A percentile compares a stretch with the other conserved stretches of the same genome.
Evolutionary conservation across 2,113 vertebrate species (phyloP).

Genomic region (Microtus oregoni): DNA sequence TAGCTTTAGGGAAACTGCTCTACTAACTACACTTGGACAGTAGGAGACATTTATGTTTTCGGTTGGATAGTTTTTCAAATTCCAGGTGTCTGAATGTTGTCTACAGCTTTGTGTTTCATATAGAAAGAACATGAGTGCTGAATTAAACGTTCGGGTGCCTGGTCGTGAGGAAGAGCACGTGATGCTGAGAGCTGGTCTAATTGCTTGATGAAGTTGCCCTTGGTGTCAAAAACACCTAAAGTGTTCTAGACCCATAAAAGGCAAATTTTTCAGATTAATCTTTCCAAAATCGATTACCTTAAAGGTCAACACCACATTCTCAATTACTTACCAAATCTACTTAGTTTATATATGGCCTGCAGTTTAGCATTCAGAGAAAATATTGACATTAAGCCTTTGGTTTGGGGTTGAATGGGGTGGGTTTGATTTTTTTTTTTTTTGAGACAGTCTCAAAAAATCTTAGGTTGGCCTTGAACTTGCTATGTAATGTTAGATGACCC

Average conservation of each 20-base stretch:
- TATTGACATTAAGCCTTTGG: neutral
- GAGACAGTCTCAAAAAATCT: neutral
- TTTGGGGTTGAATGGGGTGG: neutral
- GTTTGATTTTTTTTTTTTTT: neutral
- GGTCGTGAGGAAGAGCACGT: neutral
- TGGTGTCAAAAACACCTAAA: neutral
- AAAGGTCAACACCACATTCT: slow-evolving; percentile 33
- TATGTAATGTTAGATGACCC: neutral
- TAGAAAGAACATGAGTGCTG: neutral
- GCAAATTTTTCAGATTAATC: slow-evolving; percentile 1
- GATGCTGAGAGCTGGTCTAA: neutral
- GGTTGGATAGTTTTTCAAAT: neutral
- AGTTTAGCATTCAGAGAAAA: slow-evolving; percentile 36
- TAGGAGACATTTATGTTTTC: neutral
- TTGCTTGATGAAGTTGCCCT: slow-evolving; percentile 26
- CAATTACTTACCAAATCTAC: slow-evolving; percentile 52
- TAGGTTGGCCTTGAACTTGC: neutral
- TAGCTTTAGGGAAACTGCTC: slow-evolving; percentile 11
- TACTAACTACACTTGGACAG: neutral
- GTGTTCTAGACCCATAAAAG: neutral
- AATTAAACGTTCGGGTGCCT: neutral
- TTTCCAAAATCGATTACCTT: slow-evolving; percentile 53
- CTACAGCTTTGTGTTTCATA: neutral
- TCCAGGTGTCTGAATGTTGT: neutral
- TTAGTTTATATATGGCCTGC: neutral